A percentile compares a stretch with the other conserved stretches of the same genome.
Conservation (phyloP, 2,888 invertebrate genomes). For the Thereva unica region DNA sequence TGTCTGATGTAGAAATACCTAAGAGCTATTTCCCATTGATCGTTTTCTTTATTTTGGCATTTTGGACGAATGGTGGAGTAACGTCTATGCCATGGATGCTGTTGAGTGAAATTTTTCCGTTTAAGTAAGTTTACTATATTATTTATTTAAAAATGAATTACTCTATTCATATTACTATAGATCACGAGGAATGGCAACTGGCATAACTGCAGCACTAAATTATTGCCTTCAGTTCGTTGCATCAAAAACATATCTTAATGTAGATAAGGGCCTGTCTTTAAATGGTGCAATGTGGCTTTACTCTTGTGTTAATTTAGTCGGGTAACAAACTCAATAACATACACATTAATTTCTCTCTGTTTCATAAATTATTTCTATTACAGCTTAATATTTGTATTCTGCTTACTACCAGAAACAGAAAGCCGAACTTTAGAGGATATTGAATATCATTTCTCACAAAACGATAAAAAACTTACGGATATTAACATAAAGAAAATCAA, state of each 20-base stretch:
- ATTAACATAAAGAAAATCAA: slow-evolving; percentile 40
- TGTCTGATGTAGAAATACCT: slow-evolving; percentile 21
- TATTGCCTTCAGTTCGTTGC: slow-evolving; percentile 62
- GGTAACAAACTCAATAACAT: slow-evolving; percentile 45
- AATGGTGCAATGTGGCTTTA: slow-evolving; percentile 62
- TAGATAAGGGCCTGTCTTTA: slow-evolving; percentile 58
- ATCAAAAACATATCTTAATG: slow-evolving; percentile 62
- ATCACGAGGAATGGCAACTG: slow-evolving; percentile 43
- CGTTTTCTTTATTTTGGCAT: slow-evolving; percentile 41
- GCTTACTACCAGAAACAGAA: slow-evolving; percentile 64
- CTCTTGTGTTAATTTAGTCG: slow-evolving; percentile 58
- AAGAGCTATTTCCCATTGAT: slow-evolving; percentile 50
- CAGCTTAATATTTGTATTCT: slow-evolving; percentile 59
- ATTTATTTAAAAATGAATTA: not conserved
- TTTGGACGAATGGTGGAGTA: slow-evolving; percentile 47
- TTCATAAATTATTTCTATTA: slow-evolving; percentile 9
- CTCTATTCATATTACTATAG: slow-evolving; percentile 28
- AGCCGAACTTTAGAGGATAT: slow-evolving; percentile 49
- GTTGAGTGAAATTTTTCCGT: slow-evolving; percentile 64
- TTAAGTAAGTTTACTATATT: slow-evolving; percentile 56
- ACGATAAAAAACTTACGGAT: slow-evolving; percentile 41
- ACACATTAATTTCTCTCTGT: not conserved
- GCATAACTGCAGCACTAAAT: slow-evolving; percentile 61
- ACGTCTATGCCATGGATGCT: slow-evolving; percentile 63
- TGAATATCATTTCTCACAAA: slow-evolving; percentile 44